Evolutionary conservation across 2,888 invertebrate genomes (phyloP).

Genomic region (Philaethria dido): DNA sequence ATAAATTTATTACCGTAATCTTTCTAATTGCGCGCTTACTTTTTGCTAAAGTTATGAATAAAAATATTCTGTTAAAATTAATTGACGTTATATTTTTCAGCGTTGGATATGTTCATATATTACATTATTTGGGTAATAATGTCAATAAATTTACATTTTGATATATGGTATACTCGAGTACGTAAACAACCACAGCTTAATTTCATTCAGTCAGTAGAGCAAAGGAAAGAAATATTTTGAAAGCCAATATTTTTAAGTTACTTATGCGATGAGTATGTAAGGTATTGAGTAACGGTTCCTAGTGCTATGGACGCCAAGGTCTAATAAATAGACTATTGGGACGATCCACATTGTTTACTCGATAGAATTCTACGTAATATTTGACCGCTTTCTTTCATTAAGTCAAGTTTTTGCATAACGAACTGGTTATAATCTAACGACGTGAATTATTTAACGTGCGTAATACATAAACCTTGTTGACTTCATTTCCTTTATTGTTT

Average conservation of each 20-base stretch:
- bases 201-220: background rate
- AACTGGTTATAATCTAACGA: slow-evolving; percentile 30
- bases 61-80: background rate
- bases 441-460: slow-evolving; percentile 23
- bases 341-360: slow-evolving; percentile 26
- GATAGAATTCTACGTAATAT: slow-evolving; percentile 29
- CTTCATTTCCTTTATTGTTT: slow-evolving; percentile 30
- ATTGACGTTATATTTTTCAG: no score
- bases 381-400: slow-evolving; percentile 37
- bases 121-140: no score
- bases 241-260: background rate
- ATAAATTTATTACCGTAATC: background rate
- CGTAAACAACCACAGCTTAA: no score
- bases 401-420: slow-evolving; percentile 26
- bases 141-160: no score
- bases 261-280: background rate
- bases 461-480: slow-evolving; percentile 24
- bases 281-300: slow-evolving; percentile 1
- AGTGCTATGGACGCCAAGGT: slow-evolving; percentile 31
- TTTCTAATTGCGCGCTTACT: background rate
- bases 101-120: no score
- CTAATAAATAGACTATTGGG: slow-evolving; percentile 32
- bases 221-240: background rate
- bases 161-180: background rate
- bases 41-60: background rate